Evolutionary conservation across 1,140 invertebrate species (phyloP), one percentile per base, ranked within the genome.

Genomic region (Panulirus ornatus): DNA sequence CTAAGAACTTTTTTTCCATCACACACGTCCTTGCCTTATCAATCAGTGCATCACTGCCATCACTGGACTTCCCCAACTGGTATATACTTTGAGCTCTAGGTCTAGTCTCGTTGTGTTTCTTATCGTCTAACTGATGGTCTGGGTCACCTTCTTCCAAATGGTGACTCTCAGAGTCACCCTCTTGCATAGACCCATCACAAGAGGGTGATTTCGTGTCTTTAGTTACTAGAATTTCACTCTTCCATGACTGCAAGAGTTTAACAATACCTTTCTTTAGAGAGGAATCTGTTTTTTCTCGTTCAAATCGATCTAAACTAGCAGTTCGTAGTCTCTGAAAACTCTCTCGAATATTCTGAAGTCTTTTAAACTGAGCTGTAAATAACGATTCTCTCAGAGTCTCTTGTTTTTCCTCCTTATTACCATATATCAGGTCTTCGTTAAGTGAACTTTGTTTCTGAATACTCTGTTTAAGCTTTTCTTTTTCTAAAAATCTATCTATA

Each of bases 381-480:
- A 97, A 95, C 0, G 96, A 96, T 91, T 97, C 96, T 78, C 96
- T 95, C 84, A 97, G 95, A 30, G 96, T 95, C 92, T 97, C 96
- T 81, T 95, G 84, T 94, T 94, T 58, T 40, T 92, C 88, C 34
- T 92, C 91, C 58, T 95, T 95, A 91, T 95, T 95, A 82, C 96
- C 95, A 93, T 96, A 97, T 66, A 98, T 96, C 51, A 97, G 95
- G 81, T 97, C 97, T 93, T 98, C 97, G 93, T 98, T 98, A 9
- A 98, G 94, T 2, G 97, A 98, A 1, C 97, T 96, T 93, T 98
- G 97, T 93, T 98, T 98, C 93, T 97, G 97, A 88, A 98, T 97
- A 93, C 97, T 97, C 92, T 96, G 96, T 76, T 96, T 95, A n/a
- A 98, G 95, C 42, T 95, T 95, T 93, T 98, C 97, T 92, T 97